Conservation (phyloP, 2,888 invertebrate genomes). For the Orgyia antiqua region DNA sequence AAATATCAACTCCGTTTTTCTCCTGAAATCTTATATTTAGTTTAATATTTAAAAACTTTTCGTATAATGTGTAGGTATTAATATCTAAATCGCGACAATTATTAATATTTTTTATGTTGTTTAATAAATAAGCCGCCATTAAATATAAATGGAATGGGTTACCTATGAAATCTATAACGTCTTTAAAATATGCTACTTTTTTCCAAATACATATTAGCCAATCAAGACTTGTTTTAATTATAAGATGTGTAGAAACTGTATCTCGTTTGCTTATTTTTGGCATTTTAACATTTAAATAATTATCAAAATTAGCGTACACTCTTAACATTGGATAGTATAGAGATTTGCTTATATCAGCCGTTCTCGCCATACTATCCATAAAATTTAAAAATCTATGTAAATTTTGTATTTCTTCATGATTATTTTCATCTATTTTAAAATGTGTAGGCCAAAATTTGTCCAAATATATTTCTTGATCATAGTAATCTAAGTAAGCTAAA, state of each 20-base stretch:
- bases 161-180: background rate
- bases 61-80: constrained; percentile 11
- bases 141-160: constrained; percentile 16
- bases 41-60: constrained; percentile 13
- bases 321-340: background rate
- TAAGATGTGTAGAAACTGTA: background rate
- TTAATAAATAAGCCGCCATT: constrained; percentile 11
- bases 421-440: constrained; percentile 7
- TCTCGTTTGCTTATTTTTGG: background rate
- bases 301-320: background rate
- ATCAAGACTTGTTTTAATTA: background rate
- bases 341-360: background rate
- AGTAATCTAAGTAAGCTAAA: constrained; percentile 6
- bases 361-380: background rate
- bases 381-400: background rate
- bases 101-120: constrained; percentile 3
- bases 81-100: constrained; percentile 1
- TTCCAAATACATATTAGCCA: background rate
- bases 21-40: constrained; percentile 13
- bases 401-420: constrained; percentile 1
- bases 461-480: constrained; percentile 11
- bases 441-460: constrained; percentile 8
- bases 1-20: constrained; percentile 13
- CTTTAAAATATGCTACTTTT: background rate
- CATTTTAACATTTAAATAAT: background rate